Conservation (phyloP, 2,113 vertebrate species). For the Columbina picui region DNA sequence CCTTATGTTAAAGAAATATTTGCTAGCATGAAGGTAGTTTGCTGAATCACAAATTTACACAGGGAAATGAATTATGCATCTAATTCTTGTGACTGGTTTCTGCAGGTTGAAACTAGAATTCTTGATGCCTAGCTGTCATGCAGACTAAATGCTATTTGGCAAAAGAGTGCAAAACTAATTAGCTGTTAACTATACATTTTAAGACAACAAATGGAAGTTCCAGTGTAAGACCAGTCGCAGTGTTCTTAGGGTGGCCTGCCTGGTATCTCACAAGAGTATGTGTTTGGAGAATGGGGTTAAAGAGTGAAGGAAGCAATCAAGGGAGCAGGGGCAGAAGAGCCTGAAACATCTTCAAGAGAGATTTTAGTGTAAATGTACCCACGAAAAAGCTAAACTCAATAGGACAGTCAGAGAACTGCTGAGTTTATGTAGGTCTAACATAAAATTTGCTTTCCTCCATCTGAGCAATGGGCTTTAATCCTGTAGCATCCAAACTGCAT, state of each 20-base stretch:
- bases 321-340: not conserved
- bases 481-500: not conserved
- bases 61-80: not conserved
- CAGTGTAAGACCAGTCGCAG: not conserved
- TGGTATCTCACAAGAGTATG: not conserved
- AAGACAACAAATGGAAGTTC: not conserved
- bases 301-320: not conserved
- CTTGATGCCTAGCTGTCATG: not conserved
- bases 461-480: not conserved
- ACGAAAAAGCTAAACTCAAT: not conserved
- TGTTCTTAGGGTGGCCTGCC: not conserved
- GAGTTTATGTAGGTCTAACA: not conserved
- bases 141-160: not conserved
- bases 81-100: not conserved
- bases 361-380: not conserved
- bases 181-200: not conserved
- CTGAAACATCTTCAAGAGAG: not conserved
- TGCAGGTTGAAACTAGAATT: not conserved
- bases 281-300: not conserved
- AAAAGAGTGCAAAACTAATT: not conserved
- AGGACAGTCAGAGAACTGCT: not conserved
- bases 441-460: not conserved
- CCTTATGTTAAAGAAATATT: not conserved
- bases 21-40: not conserved
- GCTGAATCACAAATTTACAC: not conserved